These are phyloP conservation scores for Oreortyx pictus DNA, from an alignment of 2,797 vertebrate genomes.

Conservation along the genomic window DNA sequence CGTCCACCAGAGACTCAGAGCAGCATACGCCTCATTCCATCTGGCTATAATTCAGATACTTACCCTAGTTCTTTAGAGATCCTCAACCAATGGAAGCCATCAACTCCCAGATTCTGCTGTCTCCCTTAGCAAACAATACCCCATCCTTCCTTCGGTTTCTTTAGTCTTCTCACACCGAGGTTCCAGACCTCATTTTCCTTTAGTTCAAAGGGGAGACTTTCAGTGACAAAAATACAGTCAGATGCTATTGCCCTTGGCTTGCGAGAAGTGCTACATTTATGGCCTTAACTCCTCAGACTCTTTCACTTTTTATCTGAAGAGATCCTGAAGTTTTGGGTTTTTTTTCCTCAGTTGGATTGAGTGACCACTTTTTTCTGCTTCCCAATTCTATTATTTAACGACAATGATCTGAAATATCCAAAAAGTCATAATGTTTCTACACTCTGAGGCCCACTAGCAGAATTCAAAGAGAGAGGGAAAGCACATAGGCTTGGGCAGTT, in stretches of 20 bases:
- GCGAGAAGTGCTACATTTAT: not conserved
- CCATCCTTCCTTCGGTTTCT: not conserved
- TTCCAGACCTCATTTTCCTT: not conserved
- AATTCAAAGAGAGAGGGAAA: not conserved
- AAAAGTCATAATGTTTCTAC: not conserved
- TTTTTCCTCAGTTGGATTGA: not conserved
- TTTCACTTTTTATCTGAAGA: not conserved
- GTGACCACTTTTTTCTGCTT: not conserved
- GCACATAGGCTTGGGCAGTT: not conserved
- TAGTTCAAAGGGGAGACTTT: not conserved
- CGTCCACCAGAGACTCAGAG: not conserved
- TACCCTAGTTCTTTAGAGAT: not conserved
- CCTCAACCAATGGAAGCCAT: not conserved
- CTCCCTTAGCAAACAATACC: not conserved
- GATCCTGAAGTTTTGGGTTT: not conserved
- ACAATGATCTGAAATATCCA: not conserved
- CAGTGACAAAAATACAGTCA: not conserved
- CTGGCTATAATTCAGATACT: not conserved
- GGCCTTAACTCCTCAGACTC: not conserved
- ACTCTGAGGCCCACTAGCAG: not conserved
- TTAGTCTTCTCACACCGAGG: not conserved
- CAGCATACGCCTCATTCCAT: not conserved
- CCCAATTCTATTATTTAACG: not conserved
- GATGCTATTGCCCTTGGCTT: not conserved
- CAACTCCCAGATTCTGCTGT: not conserved